Base-by-base conservation (phyloP, 53 echinoderm and acorn worm genomes). In the Apostichopus leukothele region DNA sequence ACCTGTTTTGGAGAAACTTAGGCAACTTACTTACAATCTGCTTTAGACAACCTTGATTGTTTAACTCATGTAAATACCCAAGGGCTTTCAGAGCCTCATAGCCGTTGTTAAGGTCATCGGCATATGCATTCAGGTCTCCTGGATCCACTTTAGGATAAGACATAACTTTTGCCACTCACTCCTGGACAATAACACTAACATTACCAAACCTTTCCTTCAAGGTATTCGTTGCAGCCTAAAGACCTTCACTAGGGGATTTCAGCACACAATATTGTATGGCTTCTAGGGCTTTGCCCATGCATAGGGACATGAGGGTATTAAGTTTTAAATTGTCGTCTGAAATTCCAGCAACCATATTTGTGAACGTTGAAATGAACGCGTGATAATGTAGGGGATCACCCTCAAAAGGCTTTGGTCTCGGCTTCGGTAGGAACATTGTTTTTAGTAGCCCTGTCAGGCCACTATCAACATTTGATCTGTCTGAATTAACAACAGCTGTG, bases 151-250 rank as follows among this genome's bases (percentile, higher is more conserved):
- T 89, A 4, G 81, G 81, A 54, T 67, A 20, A 27, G 61, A n/a
- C 50, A 81, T 18, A 7, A 89, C 60, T 23, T 88, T 88, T 12
- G 39, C 52, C 14, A 86, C 39, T 73, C 68, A 67, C 13, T 73
- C 86, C 13, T 67, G 86, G 1, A 86, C 86, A 86, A 86, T 71
- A 16, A 73, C 88, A 79, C 89, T 89, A 75, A 54, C 89, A 76
- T 89, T 91, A 5, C 89, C 89, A 84, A 91, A 91, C 67, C 89
- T 91, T 61, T 85, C 76, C 71, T 89, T 91, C 83, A 91, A 60
- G 0, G 89, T 91, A 66, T 76, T 60, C 16, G 77, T 22, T 50
- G 89, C 89, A 85, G 92, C 89, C 4, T 75, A n/a, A 54, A 89
- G 51, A 39, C 85, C 89, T 60, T 89, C 89, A 52, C 76, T 76